phyloP scores from a whole-genome alignment of 2,888 invertebrate species.

The Noctua comes region DNA sequence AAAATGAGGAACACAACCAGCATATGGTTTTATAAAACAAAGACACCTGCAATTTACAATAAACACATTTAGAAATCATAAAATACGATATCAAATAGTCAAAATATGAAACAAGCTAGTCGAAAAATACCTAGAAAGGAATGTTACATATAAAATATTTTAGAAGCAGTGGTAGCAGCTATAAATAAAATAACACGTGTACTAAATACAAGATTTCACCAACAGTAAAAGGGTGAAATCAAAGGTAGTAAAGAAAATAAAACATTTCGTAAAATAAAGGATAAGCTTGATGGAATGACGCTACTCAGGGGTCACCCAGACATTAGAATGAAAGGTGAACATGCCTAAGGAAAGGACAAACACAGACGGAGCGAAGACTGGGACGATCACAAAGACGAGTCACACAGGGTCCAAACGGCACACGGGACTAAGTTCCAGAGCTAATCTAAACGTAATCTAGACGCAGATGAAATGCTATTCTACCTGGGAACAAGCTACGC shows the following conservation, averaged over 20 bases:
- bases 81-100: conserved; percentile 51
- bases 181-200: conserved; percentile 63
- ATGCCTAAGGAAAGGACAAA: conserved; percentile 79
- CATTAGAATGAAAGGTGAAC: conserved; percentile 68
- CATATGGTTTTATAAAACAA: conserved; percentile 42
- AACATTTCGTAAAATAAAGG: conserved; percentile 55
- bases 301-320: conserved; percentile 76
- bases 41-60: conserved; percentile 62
- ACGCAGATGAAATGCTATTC: conserved; percentile 72
- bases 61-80: conserved; percentile 62
- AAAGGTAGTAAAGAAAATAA: conserved; percentile 59
- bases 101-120: conserved; percentile 60
- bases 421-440: conserved; percentile 74
- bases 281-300: conserved; percentile 69
- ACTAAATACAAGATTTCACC: conserved; percentile 55
- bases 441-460: conserved; percentile 78
- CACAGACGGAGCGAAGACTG: conserved; percentile 71
- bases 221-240: conserved; percentile 54
- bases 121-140: conserved; percentile 60
- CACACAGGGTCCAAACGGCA: conserved; percentile 76
- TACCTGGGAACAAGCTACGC: conserved; percentile 81
- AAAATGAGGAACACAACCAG: conserved; percentile 45
- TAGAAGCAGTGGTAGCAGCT: conserved; percentile 70
- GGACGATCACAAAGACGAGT: conserved; percentile 67
- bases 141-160: conserved; percentile 54